phyloP scores from a whole-genome alignment of 2,888 invertebrate genomes.

The Leptogaster cylindrica region DNA sequence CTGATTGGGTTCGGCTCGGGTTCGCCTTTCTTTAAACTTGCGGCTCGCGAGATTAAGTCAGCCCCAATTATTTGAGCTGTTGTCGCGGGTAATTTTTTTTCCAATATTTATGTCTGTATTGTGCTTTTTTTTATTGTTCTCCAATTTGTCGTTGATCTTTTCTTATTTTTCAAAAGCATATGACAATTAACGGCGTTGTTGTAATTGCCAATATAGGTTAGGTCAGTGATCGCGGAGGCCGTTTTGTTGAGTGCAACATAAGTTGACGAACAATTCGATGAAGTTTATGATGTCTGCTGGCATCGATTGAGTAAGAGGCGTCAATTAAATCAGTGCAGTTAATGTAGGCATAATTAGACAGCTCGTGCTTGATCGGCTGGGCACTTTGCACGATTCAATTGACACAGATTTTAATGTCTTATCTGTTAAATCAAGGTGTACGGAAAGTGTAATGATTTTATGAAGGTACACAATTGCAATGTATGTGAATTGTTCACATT shows the following conservation, averaged over 20 bases:
- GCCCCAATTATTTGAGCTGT: neutral
- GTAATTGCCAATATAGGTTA: constrained; percentile 16
- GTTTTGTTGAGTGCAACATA: neutral
- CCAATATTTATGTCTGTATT: neutral
- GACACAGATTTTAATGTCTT: constrained; percentile 4
- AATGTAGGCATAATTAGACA: constrained; percentile 28
- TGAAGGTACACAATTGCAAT: neutral
- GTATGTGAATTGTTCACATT: neutral
- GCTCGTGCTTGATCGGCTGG: neutral
- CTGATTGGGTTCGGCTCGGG: neutral
- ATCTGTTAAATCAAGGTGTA: no score
- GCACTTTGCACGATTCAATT: constrained; percentile 9
- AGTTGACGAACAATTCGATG: neutral
- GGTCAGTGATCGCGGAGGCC: constrained; percentile 24
- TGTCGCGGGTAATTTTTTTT: neutral
- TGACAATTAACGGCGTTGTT: constrained; percentile 4
- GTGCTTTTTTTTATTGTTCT: neutral
- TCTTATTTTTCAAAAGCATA: neutral
- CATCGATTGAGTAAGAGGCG: constrained; percentile 14
- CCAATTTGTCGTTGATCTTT: no score
- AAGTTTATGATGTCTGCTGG: constrained; percentile 17
- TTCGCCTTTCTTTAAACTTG: neutral
- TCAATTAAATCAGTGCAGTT: constrained; percentile 9
- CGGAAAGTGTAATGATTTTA: no score
- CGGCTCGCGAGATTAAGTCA: constrained; percentile 20